Percentiles rank a stretch among this genome's conserved stretches.
Conservation (phyloP, 1,140 invertebrate genomes). For the Pseudomyrmex gracilis region DNA sequence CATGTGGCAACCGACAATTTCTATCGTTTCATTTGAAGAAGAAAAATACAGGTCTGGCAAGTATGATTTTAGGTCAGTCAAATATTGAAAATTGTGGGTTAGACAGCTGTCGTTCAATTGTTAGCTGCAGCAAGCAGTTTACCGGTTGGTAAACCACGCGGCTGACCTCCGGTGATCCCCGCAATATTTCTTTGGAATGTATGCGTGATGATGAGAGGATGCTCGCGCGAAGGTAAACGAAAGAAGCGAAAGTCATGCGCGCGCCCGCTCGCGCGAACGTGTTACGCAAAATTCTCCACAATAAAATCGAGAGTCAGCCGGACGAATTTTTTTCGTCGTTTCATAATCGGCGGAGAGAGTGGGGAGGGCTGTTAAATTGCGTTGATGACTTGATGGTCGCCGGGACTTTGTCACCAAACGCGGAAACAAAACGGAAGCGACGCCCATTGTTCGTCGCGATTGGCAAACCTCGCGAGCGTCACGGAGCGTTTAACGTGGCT, state of each 20-base stretch:
- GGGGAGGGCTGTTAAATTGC: slow-evolving; percentile 6
- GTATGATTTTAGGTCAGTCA: slow-evolving; percentile 31
- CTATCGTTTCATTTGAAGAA: slow-evolving; percentile 32
- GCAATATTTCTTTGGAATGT: slow-evolving; percentile 1
- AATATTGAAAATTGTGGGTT: slow-evolving; percentile 7
- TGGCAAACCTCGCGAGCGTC: slow-evolving; percentile 7
- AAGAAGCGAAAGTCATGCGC: slow-evolving; percentile 48
- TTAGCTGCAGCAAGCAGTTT: not conserved
- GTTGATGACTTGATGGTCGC: not conserved
- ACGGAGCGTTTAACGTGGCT: slow-evolving; percentile 23
- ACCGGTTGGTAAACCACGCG: not conserved
- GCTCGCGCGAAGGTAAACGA: slow-evolving; percentile 14
- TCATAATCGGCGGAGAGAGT: slow-evolving; percentile 19
- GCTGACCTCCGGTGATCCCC: too few relatives aligned
- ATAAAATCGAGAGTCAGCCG: slow-evolving; percentile 53
- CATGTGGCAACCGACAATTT: not conserved
- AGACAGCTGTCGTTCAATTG: not conserved
- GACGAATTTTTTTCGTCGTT: slow-evolving; percentile 43
- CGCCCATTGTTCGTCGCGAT: slow-evolving; percentile 42
- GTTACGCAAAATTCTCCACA: slow-evolving; percentile 39
- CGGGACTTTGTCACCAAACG: too few relatives aligned
- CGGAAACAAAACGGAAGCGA: slow-evolving; percentile 23
- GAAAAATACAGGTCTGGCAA: slow-evolving; percentile 19
- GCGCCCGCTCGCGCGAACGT: not conserved
- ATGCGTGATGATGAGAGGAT: slow-evolving; percentile 26